Base-by-base conservation (phyloP, 2,888 invertebrate species). In the Amphipoea lucens region DNA sequence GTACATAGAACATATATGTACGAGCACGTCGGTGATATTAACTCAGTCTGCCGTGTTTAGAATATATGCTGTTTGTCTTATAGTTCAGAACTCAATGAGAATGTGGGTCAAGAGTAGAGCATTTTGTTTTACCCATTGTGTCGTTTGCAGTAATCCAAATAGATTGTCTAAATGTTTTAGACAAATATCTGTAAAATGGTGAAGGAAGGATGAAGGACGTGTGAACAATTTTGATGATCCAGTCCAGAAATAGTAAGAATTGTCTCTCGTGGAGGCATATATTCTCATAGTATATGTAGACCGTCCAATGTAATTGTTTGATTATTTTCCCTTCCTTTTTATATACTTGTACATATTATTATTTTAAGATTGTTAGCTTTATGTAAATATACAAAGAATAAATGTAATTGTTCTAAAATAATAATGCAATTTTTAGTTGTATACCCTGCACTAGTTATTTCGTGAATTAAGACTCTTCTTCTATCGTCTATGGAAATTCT, bases 91-190 rank as follows among this genome's bases (percentile, higher is more conserved):
- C 73, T 82, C 83, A 82, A 70, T 70, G 54, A 60, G 29, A 70
- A 84, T 86, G 7, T 84, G 48, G 79, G 83, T 86, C 84, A 84
- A 86, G 84, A 73, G 69, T 86, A 78, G 62, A 78, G 14, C 72
- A 82, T 85, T 82, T 85, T 68, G 63, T 68, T 83, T 42, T 78
- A 54, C 66, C 36, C 68, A 69, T 69, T 70, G 70, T 75, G 65
- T 7, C 20, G 51, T 72, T 74, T 63, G 60, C 14, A 45, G 67
- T 75, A 67, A 75, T 78, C 63, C 68, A 75, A 83, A 86, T 79
- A 86, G n/a, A 86, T 83, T 74, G 75, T 36, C 62, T 67, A 63
- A 83, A 70, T 76, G n/a, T 74, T 67, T 62, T 5, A 20, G 42
- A 79, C 68, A 76, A 85, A 84, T 84, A 84, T 42, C 40, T 62